Evolutionary conservation across 2,797 vertebrate genomes (phyloP), one percentile per base, ranked within the genome.

Genomic region (Channallabes apus): DNA sequence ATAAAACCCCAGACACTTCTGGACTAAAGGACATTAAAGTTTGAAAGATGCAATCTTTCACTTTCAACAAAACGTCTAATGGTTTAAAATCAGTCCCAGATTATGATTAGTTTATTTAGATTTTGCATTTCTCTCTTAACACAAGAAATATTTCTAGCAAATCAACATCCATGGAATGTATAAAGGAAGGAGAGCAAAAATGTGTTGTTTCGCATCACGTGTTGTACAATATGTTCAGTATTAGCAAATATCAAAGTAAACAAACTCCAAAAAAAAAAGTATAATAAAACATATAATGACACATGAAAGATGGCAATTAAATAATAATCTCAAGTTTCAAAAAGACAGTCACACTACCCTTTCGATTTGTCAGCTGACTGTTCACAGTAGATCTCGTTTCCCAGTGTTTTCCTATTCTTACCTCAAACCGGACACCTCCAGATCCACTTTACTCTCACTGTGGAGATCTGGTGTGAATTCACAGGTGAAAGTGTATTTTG

Each of bases 111-210:
- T 58, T 58, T 4, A 35, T 77, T 35, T 12, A 5, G 27, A 32
- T 67, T 64, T 58, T 59, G 62, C 17, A 29, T 77, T 69, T 87
- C 73, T 56, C 54, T 73, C 71, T 38, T 75, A 78, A 69, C 38
- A 54, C 65, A 77, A 56, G 38, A 69, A 65, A 76, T 6, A 78
- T 59, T n/a, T 67, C 65, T 85, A 67, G 41, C 72, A 85, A 87
- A 80, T 84, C 78, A 84, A 87, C 79, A 88, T 86, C 61, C 79
- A 91, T 93, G 95, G 95, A 96, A 96, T 96, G 95, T 94, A 82
- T 77, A 87, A 75, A 88, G 86, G 15, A 89, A 3, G 88, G 61
- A 87, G 85, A 90, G 90, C 86, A 38, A 89, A 82, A 87, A 87
- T 76, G 62, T 46, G 32, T 65, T 58, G 15, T 75, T 68, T 80